phyloP scores from a whole-genome alignment of 1,140 invertebrate species.

The Ceratosolen fusciceps region DNA sequence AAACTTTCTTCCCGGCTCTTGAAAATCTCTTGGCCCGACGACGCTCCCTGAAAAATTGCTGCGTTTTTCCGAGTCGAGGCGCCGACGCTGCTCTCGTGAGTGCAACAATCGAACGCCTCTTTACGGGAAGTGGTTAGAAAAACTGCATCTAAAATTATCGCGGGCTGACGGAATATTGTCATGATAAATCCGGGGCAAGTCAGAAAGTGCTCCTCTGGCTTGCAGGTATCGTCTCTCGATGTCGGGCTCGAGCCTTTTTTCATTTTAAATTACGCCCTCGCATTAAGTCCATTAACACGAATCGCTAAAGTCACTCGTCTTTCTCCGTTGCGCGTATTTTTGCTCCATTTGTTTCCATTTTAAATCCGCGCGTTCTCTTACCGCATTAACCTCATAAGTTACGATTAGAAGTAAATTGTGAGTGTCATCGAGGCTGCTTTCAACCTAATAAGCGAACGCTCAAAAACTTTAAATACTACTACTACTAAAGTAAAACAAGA shows the following conservation, averaged over 20 bases:
- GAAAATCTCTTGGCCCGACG: background rate
- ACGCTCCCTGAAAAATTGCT: background rate
- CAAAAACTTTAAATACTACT: too few species aligned
- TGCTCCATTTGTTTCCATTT: too few species aligned
- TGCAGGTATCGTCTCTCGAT: background rate
- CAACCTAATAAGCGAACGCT: too few species aligned
- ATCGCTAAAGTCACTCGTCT: background rate
- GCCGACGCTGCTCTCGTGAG: background rate
- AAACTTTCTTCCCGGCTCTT: slow-evolving; percentile 4
- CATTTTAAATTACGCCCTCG: background rate
- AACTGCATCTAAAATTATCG: background rate
- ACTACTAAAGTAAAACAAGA: too few species aligned
- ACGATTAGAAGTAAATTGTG: too few species aligned
- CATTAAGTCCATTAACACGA: background rate
- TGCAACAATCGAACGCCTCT: background rate
- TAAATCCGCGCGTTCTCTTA: too few species aligned
- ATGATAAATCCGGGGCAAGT: background rate
- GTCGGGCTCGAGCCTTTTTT: slow-evolving; percentile 5
- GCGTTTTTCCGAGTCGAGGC: background rate
- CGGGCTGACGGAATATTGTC: background rate
- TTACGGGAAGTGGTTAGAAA: background rate
- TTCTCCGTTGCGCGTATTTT: too few species aligned
- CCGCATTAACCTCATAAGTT: too few species aligned
- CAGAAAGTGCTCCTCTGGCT: background rate
- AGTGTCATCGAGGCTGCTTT: too few species aligned